These are phyloP conservation scores for Brotula barbata DNA, from an alignment of 2,797 vertebrate species.

Conservation along the genomic window DNA sequence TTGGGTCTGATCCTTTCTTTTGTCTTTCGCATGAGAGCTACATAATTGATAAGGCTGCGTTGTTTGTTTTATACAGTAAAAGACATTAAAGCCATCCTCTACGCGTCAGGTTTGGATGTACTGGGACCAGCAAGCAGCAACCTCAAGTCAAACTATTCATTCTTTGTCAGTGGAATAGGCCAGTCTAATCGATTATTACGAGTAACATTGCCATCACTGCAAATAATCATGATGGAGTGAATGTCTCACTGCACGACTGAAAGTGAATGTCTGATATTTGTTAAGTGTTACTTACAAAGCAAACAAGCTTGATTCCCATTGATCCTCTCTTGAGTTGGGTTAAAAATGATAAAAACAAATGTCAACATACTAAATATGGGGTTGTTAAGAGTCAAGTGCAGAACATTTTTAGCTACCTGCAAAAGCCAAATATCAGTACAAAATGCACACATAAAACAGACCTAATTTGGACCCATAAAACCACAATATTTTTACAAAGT, in stretches of 20 bases:
- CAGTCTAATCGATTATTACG: conserved; percentile 52
- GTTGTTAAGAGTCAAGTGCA: too few relatives aligned
- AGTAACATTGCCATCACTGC: conserved; percentile 16
- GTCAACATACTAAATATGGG: too few relatives aligned
- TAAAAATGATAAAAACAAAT: neutral
- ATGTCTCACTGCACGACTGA: conserved; percentile 5
- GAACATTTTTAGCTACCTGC: too few relatives aligned
- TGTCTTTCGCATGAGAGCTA: conserved; percentile 60
- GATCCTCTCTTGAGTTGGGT: conserved; percentile 1
- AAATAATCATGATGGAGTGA: neutral
- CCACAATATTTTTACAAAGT: too few relatives aligned
- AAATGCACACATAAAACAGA: too few relatives aligned
- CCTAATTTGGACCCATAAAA: too few relatives aligned
- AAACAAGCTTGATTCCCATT: conserved; percentile 1
- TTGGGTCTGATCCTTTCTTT: conserved; percentile 52
- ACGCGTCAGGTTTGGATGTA: conserved; percentile 50
- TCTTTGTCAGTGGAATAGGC: conserved; percentile 38
- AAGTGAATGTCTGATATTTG: too few relatives aligned
- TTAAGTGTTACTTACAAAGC: conserved; percentile 2
- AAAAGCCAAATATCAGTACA: too few relatives aligned
- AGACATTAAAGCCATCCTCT: conserved; percentile 62
- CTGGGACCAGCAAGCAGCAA: conserved; percentile 43
- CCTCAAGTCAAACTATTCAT: conserved; percentile 38
- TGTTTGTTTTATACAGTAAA: conserved; percentile 70
- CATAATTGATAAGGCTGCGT: conserved; percentile 73